phyloP scores from a whole-genome alignment of 2,888 invertebrate species.

The Taenaris catops region DNA sequence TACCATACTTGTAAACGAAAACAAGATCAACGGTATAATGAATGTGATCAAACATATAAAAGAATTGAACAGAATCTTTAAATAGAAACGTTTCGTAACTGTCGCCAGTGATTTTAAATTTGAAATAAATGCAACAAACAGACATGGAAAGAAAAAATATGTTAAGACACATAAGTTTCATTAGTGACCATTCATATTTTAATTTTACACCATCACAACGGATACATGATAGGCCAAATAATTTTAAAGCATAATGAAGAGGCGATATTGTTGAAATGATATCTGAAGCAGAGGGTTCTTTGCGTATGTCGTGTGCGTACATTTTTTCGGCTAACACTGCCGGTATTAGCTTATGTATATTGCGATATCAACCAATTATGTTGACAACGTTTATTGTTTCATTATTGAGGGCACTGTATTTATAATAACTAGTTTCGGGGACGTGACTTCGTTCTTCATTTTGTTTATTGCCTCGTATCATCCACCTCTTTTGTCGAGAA shows the following conservation, averaged over 20 bases:
- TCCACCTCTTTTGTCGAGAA: too few species aligned
- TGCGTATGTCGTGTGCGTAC: background rate
- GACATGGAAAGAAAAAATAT: background rate
- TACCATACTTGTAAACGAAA: conserved; percentile 3
- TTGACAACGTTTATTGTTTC: too few species aligned
- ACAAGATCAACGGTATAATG: conserved; percentile 1
- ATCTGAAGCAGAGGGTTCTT: background rate
- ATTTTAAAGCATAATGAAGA: background rate
- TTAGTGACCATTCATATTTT: conserved; percentile 1
- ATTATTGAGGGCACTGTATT: too few species aligned
- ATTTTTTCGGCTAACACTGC: background rate
- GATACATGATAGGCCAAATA: conserved; percentile 2
- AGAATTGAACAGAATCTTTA: conserved; percentile 2
- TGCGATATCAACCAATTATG: too few species aligned
- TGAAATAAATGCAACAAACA: conserved; percentile 1
- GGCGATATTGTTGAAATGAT: background rate
- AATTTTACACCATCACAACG: background rate
- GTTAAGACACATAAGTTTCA: background rate
- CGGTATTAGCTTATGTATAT: too few species aligned
- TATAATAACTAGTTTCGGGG: too few species aligned
- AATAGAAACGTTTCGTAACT: background rate
- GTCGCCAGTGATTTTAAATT: background rate
- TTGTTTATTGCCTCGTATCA: too few species aligned
- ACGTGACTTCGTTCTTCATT: too few species aligned
- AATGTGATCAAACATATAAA: background rate